Evolutionary conservation across 2,113 vertebrate genomes (phyloP).

Genomic region (Eidolon helvum): DNA sequence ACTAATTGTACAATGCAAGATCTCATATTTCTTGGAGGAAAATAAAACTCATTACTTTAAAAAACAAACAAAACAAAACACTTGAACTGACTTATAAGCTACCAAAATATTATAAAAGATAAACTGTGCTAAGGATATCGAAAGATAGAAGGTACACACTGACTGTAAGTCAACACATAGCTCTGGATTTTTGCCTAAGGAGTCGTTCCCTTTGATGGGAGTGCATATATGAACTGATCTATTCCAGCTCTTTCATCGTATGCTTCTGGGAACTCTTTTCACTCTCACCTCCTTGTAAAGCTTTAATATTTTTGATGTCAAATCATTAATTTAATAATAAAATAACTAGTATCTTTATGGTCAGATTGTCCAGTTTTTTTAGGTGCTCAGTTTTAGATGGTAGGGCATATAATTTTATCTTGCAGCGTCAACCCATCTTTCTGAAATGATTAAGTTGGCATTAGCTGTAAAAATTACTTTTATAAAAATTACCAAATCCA

Average conservation of each 20-base stretch:
- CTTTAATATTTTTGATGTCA: background rate
- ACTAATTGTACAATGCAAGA: background rate
- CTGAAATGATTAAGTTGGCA: background rate
- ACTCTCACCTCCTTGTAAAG: background rate
- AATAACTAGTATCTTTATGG: background rate
- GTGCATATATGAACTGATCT: too few species aligned
- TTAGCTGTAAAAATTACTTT: background rate
- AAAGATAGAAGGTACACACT: background rate
- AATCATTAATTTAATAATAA: background rate
- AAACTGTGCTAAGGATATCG: background rate
- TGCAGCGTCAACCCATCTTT: background rate
- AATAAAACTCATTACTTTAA: background rate
- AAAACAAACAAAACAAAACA: background rate
- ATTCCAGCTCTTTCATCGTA: background rate
- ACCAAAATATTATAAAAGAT: background rate
- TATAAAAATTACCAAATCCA: background rate
- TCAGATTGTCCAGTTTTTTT: background rate
- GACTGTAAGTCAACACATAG: background rate
- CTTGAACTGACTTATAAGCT: background rate
- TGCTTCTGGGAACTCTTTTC: background rate
- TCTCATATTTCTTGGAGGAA: background rate
- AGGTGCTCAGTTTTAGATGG: background rate
- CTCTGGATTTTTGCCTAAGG: background rate
- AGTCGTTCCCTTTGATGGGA: background rate
- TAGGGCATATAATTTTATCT: background rate